These are phyloP conservation scores for Glaucomys volans DNA, from an alignment of 2,113 vertebrate species.

Conservation along the genomic window DNA sequence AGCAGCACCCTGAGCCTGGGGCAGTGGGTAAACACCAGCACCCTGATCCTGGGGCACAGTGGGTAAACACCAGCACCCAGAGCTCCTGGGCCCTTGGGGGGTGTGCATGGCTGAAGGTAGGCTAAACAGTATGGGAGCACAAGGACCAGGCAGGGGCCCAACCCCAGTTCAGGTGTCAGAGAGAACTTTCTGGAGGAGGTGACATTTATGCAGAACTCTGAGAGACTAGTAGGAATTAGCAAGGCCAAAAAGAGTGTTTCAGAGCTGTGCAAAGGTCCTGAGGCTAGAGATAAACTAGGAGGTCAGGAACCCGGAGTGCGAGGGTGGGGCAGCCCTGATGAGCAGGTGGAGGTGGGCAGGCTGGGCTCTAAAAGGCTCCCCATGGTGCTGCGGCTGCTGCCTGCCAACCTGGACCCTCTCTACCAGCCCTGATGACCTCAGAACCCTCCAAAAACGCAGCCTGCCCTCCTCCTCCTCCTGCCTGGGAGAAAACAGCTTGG, in stretches of 20 bases:
- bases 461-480: background rate
- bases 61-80: background rate
- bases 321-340: background rate
- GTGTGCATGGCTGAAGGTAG: background rate
- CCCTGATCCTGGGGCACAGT: background rate
- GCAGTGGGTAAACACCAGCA: too few species aligned
- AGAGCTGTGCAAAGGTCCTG: background rate
- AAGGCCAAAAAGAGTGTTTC: background rate
- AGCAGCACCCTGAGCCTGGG: background rate
- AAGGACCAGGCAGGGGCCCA: background rate
- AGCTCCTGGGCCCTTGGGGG: background rate
- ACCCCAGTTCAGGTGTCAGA: background rate
- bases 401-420: background rate
- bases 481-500: background rate
- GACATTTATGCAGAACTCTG: background rate
- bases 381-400: accelerated
- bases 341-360: background rate
- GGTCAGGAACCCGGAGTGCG: background rate
- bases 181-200: background rate
- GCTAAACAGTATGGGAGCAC: background rate
- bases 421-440: background rate
- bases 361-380: background rate
- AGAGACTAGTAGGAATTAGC: background rate
- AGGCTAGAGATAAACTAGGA: background rate
- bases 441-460: background rate